Percentiles rank a stretch among this genome's conserved stretches.
Evolutionary conservation across 2,113 vertebrate genomes (phyloP).

Genomic region (Podiceps cristatus): DNA sequence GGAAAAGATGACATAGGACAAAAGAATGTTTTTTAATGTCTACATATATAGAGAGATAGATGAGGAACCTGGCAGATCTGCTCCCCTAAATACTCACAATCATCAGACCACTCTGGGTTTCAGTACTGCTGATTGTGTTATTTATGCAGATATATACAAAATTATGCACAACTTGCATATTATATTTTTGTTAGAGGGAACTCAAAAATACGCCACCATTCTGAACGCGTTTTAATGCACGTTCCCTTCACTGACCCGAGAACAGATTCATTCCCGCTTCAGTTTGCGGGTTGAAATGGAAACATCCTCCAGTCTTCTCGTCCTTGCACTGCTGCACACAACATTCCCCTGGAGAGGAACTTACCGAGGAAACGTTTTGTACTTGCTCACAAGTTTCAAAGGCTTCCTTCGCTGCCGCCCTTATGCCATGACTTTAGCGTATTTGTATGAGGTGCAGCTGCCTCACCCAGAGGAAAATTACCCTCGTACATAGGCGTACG

Average conservation of each 20-base stretch:
- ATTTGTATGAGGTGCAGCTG: not conserved
- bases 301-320: not conserved
- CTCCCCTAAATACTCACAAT: not conserved
- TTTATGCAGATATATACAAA: not conserved
- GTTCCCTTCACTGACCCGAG: not conserved
- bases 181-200: not conserved
- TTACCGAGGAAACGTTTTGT: not conserved
- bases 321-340: not conserved
- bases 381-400: not conserved
- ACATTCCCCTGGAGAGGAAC: not conserved
- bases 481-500: accelerated
- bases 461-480: not conserved
- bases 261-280: not conserved
- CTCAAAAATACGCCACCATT: accelerated
- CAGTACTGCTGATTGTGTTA: not conserved
- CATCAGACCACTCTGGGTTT: not conserved
- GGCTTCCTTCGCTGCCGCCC: not conserved
- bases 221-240: accelerated
- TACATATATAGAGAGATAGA: not conserved
- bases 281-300: not conserved
- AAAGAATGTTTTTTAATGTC: not conserved
- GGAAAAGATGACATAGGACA: not conserved
- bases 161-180: not conserved
- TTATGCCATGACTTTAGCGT: not conserved
- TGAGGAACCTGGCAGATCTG: not conserved